phyloP scores from a whole-genome alignment of 2,888 invertebrate genomes.

The Agrilus mali region DNA sequence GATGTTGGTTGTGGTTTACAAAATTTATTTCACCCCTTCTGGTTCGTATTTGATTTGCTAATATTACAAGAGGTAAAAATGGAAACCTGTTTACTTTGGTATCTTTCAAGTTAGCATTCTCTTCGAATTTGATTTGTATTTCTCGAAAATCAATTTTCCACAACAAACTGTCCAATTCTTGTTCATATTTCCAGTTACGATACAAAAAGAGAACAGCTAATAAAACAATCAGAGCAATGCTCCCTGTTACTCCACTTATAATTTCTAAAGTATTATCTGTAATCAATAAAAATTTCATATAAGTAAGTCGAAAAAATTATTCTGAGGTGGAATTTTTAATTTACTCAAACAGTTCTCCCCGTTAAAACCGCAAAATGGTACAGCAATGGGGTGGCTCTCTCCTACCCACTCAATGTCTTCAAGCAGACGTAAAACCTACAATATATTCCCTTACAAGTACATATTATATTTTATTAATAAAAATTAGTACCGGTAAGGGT shows the following conservation, averaged over 20 bases:
- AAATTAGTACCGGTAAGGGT: slow-evolving; percentile 53
- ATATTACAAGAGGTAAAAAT: not conserved
- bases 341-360: slow-evolving; percentile 84
- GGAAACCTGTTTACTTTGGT: slow-evolving; percentile 23
- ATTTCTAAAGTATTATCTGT: slow-evolving; percentile 71
- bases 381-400: slow-evolving; percentile 65
- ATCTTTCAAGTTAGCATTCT: slow-evolving; percentile 30
- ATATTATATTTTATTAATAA: not conserved
- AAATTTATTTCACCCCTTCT: no score
- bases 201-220: slow-evolving; percentile 66
- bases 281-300: slow-evolving; percentile 6
- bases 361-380: slow-evolving; percentile 80
- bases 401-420: slow-evolving; percentile 67
- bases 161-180: slow-evolving; percentile 79
- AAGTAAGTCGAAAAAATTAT: not conserved
- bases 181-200: slow-evolving; percentile 89
- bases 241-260: slow-evolving; percentile 67
- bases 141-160: slow-evolving; percentile 93
- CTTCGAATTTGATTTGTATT: slow-evolving; percentile 58
- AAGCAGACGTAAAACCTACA: slow-evolving; percentile 14
- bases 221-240: slow-evolving; percentile 54
- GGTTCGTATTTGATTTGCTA: no score
- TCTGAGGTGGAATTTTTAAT: slow-evolving; percentile 28
- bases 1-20: no score
- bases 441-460: not conserved